Conservation (phyloP, 2,113 vertebrate genomes). For the pig (Sus scrofa) region DNA sequence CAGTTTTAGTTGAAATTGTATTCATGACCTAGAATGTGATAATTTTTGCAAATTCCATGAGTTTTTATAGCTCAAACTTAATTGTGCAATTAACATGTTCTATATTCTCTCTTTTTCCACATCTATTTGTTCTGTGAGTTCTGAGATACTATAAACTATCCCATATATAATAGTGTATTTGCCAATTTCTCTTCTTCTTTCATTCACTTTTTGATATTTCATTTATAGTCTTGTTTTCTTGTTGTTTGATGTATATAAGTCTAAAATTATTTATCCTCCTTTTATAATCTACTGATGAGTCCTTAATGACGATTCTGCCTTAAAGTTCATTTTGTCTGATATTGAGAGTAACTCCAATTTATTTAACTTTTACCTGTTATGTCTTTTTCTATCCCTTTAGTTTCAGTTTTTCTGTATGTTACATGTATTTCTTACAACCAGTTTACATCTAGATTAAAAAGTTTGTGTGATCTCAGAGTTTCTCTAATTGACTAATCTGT, state of each 20-base stretch:
- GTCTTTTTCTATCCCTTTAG: background rate
- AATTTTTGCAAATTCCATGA: background rate
- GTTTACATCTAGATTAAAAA: background rate
- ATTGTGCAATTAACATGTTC: background rate
- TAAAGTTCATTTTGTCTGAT: background rate
- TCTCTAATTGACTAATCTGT: background rate
- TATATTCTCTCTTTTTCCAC: background rate
- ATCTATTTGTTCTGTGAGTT: background rate
- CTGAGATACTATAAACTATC: background rate
- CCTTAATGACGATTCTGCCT: background rate
- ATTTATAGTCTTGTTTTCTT: background rate
- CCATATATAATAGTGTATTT: background rate
- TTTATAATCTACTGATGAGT: background rate
- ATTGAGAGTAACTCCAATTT: background rate
- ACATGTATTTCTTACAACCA: background rate
- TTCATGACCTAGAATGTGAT: background rate
- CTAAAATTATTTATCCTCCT: conserved; percentile 32
- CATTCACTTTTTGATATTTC: background rate
- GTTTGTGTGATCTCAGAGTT: background rate
- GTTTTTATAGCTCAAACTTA: background rate
- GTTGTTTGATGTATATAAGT: background rate
- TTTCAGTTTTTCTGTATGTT: background rate
- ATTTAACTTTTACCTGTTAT: conserved; percentile 9
- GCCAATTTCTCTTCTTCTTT: background rate
- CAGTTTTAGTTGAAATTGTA: conserved; percentile 26